Evolutionary conservation across 2,113 vertebrate genomes (phyloP), one percentile per base, ranked within the genome.

Genomic region (Paradisaea rubra): DNA sequence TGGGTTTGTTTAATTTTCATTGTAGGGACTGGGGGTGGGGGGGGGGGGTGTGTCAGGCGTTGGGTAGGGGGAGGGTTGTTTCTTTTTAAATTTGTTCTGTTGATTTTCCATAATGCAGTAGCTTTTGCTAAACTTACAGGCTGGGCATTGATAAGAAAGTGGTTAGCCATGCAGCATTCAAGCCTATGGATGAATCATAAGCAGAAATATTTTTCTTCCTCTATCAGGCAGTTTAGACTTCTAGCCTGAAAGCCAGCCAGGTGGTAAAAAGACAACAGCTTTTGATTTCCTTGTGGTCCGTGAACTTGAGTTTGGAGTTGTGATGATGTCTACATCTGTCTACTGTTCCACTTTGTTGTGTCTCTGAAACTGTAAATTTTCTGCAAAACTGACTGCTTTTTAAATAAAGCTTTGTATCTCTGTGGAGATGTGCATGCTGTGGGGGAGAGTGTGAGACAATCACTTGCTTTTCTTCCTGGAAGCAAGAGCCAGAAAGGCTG

Each of bases 11-110:
- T 72, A 20, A 24, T 45, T 83, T 83, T 30, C 8, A 0, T n/a
- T 83, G 5, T 37, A 27, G 30, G 9, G 13, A 25, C 42, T 7
- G 18, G 15, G 12, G 5, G 10, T 2, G 15, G 47, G 8, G 13
- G 1, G 15, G 11, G 11, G 5, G 18, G 6, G 4, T 11, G 8
- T 7, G 15, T 23, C 23, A 23, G 7, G 5, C 3, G 6, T 13
- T 49, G 35, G 22, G 15, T 4, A 11, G 12, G 2, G 10, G 6
- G 3, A 45, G 17, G 18, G 5, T 33, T 39, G 8, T 28, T 47
- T 12, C 2, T 22, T 12, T n/a, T 18, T 11, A 22, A 9, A 19
- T 54, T 59, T 35, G 6, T 20, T 60, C 44, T 37, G 15, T 50
- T 28, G 15, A 16, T 57, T 23, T 21, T 50, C 11, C 21, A 23